Evolutionary conservation across 2,888 invertebrate genomes (phyloP).

Genomic region (Embidobia sp.): DNA sequence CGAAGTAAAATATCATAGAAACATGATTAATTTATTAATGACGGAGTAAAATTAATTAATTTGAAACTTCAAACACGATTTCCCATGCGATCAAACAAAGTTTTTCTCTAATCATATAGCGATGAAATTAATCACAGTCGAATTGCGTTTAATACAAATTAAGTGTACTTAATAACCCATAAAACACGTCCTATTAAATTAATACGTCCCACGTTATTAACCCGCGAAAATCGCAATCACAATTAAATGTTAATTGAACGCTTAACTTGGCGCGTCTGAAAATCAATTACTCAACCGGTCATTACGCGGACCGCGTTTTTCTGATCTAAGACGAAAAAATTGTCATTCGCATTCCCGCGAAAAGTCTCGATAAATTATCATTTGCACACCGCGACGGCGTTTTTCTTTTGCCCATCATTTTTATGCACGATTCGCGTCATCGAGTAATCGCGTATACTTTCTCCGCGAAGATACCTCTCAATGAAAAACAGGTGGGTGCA

Average conservation of each 20-base stretch:
- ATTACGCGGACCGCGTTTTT: too few species aligned
- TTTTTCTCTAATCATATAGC: neutral
- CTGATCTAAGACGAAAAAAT: too few species aligned
- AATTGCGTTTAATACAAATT: conserved; percentile 19
- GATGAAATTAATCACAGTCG: neutral
- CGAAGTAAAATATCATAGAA: too few species aligned
- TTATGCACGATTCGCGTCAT: conserved; percentile 32
- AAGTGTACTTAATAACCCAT: conserved; percentile 21
- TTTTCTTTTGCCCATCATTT: conserved; percentile 15
- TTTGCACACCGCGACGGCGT: conserved; percentile 4
- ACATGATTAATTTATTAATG: too few species aligned
- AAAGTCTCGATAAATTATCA: conserved; percentile 30
- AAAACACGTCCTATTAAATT: conserved; percentile 33
- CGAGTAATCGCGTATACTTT: conserved; percentile 67
- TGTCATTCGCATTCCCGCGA: conserved; percentile 22
- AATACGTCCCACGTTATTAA: conserved; percentile 23
- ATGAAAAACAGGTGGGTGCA: conserved; percentile 57
- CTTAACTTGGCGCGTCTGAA: neutral
- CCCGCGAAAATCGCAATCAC: conserved; percentile 12
- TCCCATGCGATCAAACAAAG: neutral
- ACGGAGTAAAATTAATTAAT: too few species aligned
- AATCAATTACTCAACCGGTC: conserved; percentile 40
- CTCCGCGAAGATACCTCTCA: conserved; percentile 66
- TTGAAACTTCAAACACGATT: too few species aligned
- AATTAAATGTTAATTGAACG: conserved; percentile 37